Evolutionary conservation across 2,113 vertebrate species (phyloP).

Genomic region (Esox niger): DNA sequence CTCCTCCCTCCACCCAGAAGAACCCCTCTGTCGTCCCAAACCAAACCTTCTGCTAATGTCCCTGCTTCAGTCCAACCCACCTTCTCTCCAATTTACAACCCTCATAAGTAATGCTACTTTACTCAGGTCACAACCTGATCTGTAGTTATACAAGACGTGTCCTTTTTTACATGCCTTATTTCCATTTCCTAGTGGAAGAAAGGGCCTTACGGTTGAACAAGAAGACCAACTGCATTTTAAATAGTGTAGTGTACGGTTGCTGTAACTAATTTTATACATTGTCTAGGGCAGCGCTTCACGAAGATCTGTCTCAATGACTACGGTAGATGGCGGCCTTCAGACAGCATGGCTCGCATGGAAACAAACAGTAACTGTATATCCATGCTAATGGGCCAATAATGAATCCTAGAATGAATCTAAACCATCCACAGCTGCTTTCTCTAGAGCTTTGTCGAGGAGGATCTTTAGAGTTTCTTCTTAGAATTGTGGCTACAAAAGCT

Average conservation of each 20-base stretch:
- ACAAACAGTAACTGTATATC: conserved; percentile 31
- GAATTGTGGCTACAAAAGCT: conserved; percentile 83
- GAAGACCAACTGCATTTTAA: background rate
- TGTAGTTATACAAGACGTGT: background rate
- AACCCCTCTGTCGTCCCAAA: background rate
- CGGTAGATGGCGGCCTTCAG: background rate
- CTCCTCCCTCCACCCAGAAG: conserved; percentile 17
- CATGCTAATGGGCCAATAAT: conserved; percentile 41
- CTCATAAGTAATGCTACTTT: no score
- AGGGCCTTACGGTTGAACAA: background rate
- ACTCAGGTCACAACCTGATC: background rate
- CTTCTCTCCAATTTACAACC: no score
- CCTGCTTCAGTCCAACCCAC: background rate
- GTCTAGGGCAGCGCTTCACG: background rate
- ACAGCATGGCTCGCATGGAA: conserved; percentile 20
- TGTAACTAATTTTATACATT: background rate
- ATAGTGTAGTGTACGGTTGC: background rate
- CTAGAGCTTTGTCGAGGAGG: conserved; percentile 45
- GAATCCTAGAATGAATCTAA: conserved; percentile 45
- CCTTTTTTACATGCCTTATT: no score
- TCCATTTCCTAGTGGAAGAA: background rate
- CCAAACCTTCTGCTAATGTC: background rate
- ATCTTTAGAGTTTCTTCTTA: conserved; percentile 83
- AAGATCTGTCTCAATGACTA: background rate
- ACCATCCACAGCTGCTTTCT: conserved; percentile 48